Conservation (phyloP, 2,113 vertebrate genomes). For the Megalops atlanticus region DNA sequence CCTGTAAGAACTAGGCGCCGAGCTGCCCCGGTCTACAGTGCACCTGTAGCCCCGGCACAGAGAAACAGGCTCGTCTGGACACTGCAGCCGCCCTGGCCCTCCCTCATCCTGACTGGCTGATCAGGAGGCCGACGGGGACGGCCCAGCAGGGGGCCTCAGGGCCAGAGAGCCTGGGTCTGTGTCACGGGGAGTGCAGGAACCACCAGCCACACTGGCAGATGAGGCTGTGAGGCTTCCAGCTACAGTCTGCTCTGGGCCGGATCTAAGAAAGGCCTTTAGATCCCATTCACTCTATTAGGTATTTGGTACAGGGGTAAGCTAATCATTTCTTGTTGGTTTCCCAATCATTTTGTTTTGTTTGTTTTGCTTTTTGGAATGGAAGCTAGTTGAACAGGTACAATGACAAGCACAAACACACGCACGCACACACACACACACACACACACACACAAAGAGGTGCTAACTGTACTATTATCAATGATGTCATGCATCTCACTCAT, state of each 20-base stretch:
- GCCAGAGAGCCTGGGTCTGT: neutral
- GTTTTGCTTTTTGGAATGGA: neutral
- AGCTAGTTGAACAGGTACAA: neutral
- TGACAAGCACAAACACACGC: neutral
- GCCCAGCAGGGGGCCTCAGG: neutral
- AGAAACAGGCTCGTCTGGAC: neutral
- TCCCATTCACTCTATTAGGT: neutral
- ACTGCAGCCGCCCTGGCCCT: slow-evolving; percentile 22
- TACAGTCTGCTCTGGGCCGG: neutral
- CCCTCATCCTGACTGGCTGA: slow-evolving; percentile 56
- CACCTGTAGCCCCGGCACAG: too few relatives aligned
- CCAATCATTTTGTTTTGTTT: neutral
- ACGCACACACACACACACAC: neutral
- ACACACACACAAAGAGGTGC: neutral
- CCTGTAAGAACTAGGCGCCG: neutral
- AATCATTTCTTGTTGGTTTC: neutral
- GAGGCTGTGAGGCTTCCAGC: neutral
- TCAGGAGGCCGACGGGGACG: slow-evolving; percentile 50
- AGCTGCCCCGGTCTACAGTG: neutral
- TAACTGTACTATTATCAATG: neutral
- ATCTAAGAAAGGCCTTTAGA: neutral
- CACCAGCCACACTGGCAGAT: neutral
- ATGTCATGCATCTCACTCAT: neutral
- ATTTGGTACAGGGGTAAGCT: neutral
- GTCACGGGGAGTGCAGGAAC: neutral